These are phyloP conservation scores for Pseudolycoriella hygida DNA, from an alignment of 2,888 invertebrate genomes.

Conservation along the genomic window DNA sequence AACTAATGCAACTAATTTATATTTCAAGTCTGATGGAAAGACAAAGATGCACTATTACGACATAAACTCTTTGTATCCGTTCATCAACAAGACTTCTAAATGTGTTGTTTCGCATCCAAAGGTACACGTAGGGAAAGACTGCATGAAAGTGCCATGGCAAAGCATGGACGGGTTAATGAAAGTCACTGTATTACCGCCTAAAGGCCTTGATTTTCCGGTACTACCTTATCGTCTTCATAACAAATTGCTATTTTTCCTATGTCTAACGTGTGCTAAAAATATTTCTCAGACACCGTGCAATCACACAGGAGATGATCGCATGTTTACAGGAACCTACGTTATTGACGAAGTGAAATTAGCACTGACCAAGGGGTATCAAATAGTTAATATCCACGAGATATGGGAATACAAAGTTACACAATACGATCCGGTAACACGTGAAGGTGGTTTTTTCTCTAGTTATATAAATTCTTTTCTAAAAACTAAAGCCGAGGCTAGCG, in stretches of 20 bases:
- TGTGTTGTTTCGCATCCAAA: constrained; percentile 17
- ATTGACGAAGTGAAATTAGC: constrained; percentile 17
- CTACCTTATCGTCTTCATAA: constrained; percentile 15
- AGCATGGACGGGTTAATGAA: constrained; percentile 14
- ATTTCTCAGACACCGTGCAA: constrained; percentile 8
- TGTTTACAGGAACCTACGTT: constrained; percentile 17
- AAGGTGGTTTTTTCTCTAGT: constrained; percentile 13
- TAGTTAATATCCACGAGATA: constrained; percentile 15
- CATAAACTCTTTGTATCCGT: constrained; percentile 17
- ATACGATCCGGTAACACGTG: constrained; percentile 8
- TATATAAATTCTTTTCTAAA: constrained; percentile 16
- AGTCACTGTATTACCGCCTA: constrained; percentile 14
- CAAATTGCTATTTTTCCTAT: constrained; percentile 16
- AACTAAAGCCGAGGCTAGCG: constrained; percentile 15
- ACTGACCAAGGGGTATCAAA: constrained; percentile 14
- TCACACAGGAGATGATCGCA: constrained; percentile 12
- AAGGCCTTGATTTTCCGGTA: constrained; percentile 16
- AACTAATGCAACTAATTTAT: constrained; percentile 11
- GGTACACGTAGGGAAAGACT: constrained; percentile 12
- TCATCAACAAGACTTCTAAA: constrained; percentile 15
- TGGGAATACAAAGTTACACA: constrained; percentile 16
- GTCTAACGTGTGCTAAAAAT: constrained; percentile 11
- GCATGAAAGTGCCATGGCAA: constrained; percentile 5
- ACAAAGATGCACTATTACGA: constrained; percentile 16
- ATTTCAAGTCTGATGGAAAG: constrained; percentile 12